Evolutionary conservation across 2,888 invertebrate species (phyloP).

Genomic region (Xestia rhomboidea): DNA sequence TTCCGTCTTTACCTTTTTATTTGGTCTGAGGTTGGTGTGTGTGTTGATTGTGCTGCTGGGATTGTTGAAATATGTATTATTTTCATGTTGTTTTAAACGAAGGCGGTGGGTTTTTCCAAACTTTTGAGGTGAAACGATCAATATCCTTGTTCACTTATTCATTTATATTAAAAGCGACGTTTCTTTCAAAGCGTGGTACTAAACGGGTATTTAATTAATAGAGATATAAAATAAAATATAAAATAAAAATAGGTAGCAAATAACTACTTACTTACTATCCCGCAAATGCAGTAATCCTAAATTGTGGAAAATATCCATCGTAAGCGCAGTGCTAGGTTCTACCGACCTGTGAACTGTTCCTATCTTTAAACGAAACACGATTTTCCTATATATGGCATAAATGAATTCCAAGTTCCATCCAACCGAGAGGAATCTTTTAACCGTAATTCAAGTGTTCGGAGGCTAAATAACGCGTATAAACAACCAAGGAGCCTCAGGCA

Average conservation of each 20-base stretch:
- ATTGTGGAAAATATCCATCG: conserved; percentile 33
- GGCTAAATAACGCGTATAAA: conserved; percentile 41
- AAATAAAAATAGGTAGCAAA: not conserved
- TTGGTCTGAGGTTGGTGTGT: too few species aligned
- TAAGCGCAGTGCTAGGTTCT: conserved; percentile 20
- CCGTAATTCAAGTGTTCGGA: conserved; percentile 46
- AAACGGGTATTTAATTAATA: too few species aligned
- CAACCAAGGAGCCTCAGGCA: conserved; percentile 1
- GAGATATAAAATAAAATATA: not conserved
- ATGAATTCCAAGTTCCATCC: conserved; percentile 44
- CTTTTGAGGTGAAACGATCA: too few species aligned
- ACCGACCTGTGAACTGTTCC: conserved; percentile 43
- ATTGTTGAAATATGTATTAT: too few species aligned
- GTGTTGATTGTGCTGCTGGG: too few species aligned
- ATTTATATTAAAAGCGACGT: too few species aligned
- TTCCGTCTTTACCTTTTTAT: too few species aligned
- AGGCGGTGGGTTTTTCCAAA: too few species aligned
- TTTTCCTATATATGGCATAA: conserved; percentile 49
- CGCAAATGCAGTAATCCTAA: conserved; percentile 12
- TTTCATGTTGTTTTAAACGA: too few species aligned
- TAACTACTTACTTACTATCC: conserved; percentile 19
- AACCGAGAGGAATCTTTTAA: conserved; percentile 39
- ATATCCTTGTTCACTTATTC: too few species aligned
- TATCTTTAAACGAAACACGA: conserved; percentile 45
- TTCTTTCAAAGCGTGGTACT: too few species aligned